phyloP scores from a whole-genome alignment of 2,113 vertebrate species.

The Columba livia region DNA sequence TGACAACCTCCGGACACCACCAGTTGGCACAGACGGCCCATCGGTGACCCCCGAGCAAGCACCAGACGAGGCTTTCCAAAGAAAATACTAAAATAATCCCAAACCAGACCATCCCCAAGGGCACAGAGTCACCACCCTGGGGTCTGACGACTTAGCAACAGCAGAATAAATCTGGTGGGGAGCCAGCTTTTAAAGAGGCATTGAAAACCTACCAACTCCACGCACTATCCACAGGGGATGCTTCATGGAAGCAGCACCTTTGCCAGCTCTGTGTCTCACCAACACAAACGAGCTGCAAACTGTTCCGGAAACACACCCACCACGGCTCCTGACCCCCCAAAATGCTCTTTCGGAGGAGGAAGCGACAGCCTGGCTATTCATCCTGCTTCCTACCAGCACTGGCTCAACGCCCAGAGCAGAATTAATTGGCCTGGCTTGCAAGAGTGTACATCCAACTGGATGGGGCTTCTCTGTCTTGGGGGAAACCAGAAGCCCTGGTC shows the following conservation, averaged over 20 bases:
- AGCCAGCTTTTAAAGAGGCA: not conserved
- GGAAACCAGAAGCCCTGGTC: not conserved
- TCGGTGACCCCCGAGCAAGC: not conserved
- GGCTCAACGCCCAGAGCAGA: constrained; percentile 29
- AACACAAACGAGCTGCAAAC: not conserved
- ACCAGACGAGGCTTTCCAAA: not conserved
- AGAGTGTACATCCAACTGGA: not conserved
- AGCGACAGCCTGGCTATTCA: not conserved
- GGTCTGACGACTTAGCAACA: not conserved
- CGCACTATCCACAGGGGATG: not conserved
- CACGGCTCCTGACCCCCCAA: not conserved
- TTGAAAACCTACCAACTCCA: not conserved
- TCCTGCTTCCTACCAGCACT: not conserved
- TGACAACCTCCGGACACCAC: not conserved
- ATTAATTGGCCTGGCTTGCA: not conserved
- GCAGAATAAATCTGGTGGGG: not conserved
- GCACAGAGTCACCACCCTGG: not conserved
- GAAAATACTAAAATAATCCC: not conserved
- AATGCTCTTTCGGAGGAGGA: not conserved
- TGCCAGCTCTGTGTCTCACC: not conserved
- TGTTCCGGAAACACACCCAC: not conserved
- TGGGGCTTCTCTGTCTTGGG: not conserved
- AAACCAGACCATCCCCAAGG: too few species aligned
- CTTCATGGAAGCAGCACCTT: not conserved
- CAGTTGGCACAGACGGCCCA: not conserved